These are phyloP conservation scores for Pangasius larnaudii DNA, from an alignment of 2,797 vertebrate species.

Conservation along the genomic window DNA sequence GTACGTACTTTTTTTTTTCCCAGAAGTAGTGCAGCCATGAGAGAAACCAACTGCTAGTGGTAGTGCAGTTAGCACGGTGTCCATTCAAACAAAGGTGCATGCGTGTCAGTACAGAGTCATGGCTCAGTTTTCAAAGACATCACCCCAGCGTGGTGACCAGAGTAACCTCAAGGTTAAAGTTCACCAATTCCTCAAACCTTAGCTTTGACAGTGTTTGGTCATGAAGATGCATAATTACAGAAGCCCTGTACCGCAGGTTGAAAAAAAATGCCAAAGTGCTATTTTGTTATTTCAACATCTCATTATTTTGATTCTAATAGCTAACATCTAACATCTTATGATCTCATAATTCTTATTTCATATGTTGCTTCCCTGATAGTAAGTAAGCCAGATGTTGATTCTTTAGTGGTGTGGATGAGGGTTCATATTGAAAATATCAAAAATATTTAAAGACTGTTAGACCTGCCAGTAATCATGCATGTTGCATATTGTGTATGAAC, in stretches of 20 bases:
- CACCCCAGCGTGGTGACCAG: background rate
- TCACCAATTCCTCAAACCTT: constrained; percentile 35
- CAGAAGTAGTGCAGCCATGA: background rate
- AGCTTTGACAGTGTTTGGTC: background rate
- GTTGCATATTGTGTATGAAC: too few relatives aligned
- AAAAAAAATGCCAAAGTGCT: too few relatives aligned
- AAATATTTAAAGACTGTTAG: too few relatives aligned
- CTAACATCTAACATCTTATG: background rate
- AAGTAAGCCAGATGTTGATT: background rate
- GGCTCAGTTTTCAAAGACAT: too few relatives aligned
- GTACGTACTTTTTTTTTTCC: background rate
- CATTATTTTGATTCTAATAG: background rate
- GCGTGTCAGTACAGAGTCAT: constrained; percentile 55
- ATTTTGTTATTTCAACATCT: background rate
- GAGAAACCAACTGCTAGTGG: background rate
- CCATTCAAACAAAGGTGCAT: constrained; percentile 60
- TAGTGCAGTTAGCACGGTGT: background rate
- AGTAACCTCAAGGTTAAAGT: constrained; percentile 7
- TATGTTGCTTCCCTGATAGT: background rate
- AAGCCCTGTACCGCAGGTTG: background rate
- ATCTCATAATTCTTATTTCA: background rate
- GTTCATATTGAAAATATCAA: too few relatives aligned
- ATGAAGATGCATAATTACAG: background rate
- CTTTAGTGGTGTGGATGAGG: background rate
- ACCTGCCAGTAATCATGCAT: too few relatives aligned